Evolutionary conservation across 2,797 vertebrate genomes (phyloP), one percentile per base, ranked within the genome.

Genomic region (Anisognathus igniventris): DNA sequence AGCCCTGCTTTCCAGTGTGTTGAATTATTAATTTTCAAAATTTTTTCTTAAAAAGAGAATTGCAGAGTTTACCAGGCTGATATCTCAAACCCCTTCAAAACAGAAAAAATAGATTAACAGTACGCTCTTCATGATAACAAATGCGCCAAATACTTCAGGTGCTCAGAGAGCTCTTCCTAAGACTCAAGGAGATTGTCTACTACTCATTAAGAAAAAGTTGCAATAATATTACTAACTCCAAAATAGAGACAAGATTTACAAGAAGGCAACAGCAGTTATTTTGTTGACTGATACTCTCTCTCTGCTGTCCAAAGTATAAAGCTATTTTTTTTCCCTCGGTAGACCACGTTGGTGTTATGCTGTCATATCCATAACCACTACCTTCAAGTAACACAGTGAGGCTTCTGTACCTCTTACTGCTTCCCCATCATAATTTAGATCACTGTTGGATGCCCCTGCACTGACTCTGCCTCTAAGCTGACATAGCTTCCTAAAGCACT

Each of bases 311-410:
- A 57, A 76, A 57, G 2, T 42, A 8, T 3, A 60, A 67, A 25
- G 33, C 2, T 67, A 1, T 4, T 70, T 60, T 24, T 21, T 70
- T 9, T 10, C n/a, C 37, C 5, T 53, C 40, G 14, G 8, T 22
- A 65, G 10, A 62, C 14, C 14, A 33, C 0, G 0, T 13, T 71
- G 17, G 5, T 70, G 20, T 25, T 53, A 47, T 4, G 4, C 14
- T 39, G 4, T 44, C 16, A 66, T 30, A 65, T n/a, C 8, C 33
- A 21, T 61, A 50, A 70, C 10, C 60, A 50, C 22, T 57, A 10
- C 6, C 20, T 67, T 51, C 61, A 73, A 28, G 25, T 12, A 27
- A 65, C 25, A 76, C 10, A 82, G 44, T 17, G 4, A 70, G 28
- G 42, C 30, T 57, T 82, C 33, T 70, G 4, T 25, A 54, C 28